Base-by-base conservation (phyloP, 2,113 vertebrate genomes). In the Atractosteus spatula region DNA sequence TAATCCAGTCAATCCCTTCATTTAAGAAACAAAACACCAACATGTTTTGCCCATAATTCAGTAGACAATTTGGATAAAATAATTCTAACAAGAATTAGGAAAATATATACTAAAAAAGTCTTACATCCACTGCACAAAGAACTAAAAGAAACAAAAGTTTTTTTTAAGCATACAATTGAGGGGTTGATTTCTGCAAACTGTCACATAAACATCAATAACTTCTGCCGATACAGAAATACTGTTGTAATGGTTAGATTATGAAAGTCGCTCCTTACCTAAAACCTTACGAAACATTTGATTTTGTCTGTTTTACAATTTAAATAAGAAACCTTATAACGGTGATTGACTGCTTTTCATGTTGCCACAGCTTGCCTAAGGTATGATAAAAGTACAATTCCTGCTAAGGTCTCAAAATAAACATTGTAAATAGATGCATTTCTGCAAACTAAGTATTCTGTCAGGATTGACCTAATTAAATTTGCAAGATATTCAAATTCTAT, bases 401-500 rank as follows among this genome's bases (percentile, higher is more conserved):
- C 57, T 59, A 51, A 51, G 5, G 5, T 59, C 57, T 59, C 13
- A 59, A 59, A 59, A n/a, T 59, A 59, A 13, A 14, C 57, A 11
- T 59, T 59, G 57, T 59, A 59, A 59, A 59, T 59, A 59, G 57
- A 16, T n/a, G 11, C n/a, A 59, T 59, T 59, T 59, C 14, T 59
- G 57, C 57, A 59, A 59, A n/a, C 57, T 59, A 80, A 72, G 76
- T 82, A 78, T 72, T 69, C 66, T 73, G 72, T 77, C 74, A 71
- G 67, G 64, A 76, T 76, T 74, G 72, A 74, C 68, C 73, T 78
- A 71, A 81, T 81, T 76, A 81, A 81, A 76, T 71, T 75, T 73
- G 74, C 72, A 69, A 76, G 55, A 65, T 84, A 83, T 82, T 79
- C 73, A 80, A 81, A 84, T 84, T 75, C 74, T 41, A 81, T 73